These are phyloP conservation scores for Drosophila mulleri DNA, from an alignment of 2,888 invertebrate genomes.

Conservation along the genomic window DNA sequence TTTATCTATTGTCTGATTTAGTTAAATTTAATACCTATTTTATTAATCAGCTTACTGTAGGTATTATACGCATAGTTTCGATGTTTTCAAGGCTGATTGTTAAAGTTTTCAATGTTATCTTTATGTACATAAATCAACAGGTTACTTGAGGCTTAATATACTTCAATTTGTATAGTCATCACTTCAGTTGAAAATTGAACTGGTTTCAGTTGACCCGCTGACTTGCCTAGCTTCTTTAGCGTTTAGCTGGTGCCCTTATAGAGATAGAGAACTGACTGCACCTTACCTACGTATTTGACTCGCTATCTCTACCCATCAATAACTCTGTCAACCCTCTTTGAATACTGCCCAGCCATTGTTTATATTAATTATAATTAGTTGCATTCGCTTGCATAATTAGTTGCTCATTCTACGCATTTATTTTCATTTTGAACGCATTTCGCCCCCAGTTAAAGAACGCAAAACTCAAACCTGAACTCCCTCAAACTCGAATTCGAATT, in stretches of 20 bases:
- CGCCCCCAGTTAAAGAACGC: constrained; percentile 4
- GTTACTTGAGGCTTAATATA: neutral
- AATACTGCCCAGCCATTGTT: constrained; percentile 13
- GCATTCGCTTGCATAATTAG: constrained; percentile 76
- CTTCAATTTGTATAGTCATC: too few species aligned
- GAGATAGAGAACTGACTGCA: neutral
- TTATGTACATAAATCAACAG: neutral
- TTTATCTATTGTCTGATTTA: neutral
- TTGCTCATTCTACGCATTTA: constrained; percentile 31
- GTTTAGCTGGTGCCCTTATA: neutral
- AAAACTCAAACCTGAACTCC: constrained; percentile 24
- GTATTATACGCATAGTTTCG: neutral
- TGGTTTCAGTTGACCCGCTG: neutral
- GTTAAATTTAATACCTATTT: neutral
- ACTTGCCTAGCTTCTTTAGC: neutral
- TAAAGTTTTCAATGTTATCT: neutral
- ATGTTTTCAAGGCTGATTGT: neutral
- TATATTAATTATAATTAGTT: constrained; percentile 75
- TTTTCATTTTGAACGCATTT: constrained; percentile 37
- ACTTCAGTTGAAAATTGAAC: neutral
- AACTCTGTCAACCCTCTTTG: neutral
- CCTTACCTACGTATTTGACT: neutral
- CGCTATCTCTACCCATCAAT: neutral
- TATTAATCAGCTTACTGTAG: neutral
- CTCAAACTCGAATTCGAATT: constrained; percentile 18